Evolutionary conservation across 2,797 vertebrate genomes (phyloP).

Genomic region (Rhincodon typus): DNA sequence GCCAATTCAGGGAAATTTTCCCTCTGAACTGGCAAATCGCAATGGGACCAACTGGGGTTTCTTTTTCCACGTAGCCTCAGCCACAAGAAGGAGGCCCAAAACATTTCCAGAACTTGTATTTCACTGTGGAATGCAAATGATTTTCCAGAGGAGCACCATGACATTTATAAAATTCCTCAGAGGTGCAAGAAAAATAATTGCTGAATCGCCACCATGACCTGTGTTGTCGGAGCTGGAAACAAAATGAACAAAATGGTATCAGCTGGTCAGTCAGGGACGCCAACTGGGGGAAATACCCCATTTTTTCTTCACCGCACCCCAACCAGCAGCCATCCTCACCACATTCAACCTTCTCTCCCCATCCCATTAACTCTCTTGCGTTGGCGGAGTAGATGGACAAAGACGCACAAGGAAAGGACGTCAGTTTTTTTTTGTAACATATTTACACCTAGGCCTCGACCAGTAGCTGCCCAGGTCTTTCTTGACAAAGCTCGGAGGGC

Average conservation of each 20-base stretch:
- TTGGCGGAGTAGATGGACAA: not conserved
- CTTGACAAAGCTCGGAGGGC: not conserved
- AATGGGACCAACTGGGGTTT: not conserved
- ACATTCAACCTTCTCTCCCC: not conserved
- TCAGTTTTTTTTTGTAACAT: not conserved
- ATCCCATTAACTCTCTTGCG: not conserved
- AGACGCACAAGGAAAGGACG: not conserved
- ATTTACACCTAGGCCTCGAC: not conserved
- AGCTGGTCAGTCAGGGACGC: not conserved
- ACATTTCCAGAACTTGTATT: not conserved
- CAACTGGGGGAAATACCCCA: not conserved
- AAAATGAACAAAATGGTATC: constrained; percentile 39
- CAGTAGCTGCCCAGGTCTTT: not conserved
- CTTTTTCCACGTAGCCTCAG: not conserved
- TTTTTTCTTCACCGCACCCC: not conserved
- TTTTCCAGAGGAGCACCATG: constrained; percentile 49
- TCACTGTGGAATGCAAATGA: constrained; percentile 49
- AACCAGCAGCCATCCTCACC: not conserved
- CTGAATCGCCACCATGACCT: too few species aligned
- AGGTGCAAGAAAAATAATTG: constrained; percentile 42
- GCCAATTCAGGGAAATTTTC: not conserved
- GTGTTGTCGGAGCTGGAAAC: not conserved
- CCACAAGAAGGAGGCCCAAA: not conserved
- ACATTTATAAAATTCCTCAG: constrained; percentile 43
- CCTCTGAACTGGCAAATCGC: not conserved